A percentile compares a stretch with the other conserved stretches of the same genome.
Evolutionary conservation across 2,113 vertebrate genomes (phyloP).

Genomic region (Carettochelys insculpta): DNA sequence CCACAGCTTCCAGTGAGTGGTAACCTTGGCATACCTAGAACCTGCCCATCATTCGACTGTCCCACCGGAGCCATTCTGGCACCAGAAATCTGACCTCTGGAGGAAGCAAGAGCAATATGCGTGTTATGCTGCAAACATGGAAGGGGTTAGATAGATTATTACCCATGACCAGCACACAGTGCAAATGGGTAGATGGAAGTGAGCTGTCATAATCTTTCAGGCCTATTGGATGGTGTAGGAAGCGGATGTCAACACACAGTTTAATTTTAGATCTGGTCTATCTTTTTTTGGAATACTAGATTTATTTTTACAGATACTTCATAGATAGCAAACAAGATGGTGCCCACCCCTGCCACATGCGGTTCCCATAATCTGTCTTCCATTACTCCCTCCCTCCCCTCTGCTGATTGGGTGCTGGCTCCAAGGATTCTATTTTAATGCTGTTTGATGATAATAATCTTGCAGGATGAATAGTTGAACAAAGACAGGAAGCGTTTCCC

Average conservation of each 20-base stretch:
- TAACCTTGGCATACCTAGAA: neutral
- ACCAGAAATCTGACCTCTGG: neutral
- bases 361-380: conserved; percentile 7
- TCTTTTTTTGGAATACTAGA: neutral
- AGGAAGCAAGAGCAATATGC: neutral
- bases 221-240: neutral
- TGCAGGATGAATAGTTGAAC: conserved; percentile 69
- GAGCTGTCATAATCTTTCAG: fast-evolving
- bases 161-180: neutral
- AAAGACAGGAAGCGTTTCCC: conserved; percentile 79
- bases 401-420: conserved; percentile 64
- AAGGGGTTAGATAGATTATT: neutral
- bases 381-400: conserved; percentile 1
- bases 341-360: neutral
- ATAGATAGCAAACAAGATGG: fast-evolving
- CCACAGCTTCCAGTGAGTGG: neutral
- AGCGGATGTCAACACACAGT: neutral
- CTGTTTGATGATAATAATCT: conserved; percentile 80
- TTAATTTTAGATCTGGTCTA: neutral
- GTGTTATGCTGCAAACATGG: neutral
- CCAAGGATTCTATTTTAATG: conserved; percentile 76
- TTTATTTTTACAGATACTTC: conserved; percentile 6
- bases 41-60: fast-evolving
- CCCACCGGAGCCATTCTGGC: neutral
- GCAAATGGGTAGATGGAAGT: neutral